Conservation (phyloP, 2,113 vertebrate species). For the Hippoglossus stenolepis region DNA sequence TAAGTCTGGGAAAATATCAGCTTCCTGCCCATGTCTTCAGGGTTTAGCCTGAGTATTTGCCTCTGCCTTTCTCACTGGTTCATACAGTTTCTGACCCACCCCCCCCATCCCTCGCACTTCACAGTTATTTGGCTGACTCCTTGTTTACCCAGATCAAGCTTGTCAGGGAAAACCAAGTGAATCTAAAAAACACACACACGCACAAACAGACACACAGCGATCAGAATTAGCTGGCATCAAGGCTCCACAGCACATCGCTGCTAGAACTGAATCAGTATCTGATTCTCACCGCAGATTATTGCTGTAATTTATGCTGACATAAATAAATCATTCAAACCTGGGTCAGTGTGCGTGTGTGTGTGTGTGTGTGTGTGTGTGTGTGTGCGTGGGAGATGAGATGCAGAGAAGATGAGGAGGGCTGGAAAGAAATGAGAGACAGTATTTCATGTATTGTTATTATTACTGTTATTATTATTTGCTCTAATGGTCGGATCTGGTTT, state of each 20-base stretch:
- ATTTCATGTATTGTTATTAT: conserved; percentile 36
- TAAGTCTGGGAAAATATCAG: conserved; percentile 80
- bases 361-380: conserved; percentile 1
- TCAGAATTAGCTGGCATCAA: conserved; percentile 34
- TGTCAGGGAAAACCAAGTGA: conserved; percentile 48
- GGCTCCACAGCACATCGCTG: conserved; percentile 17
- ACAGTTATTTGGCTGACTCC: conserved; percentile 49
- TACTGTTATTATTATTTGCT: conserved; percentile 32
- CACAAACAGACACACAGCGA: conserved; percentile 14
- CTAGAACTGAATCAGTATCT: conserved; percentile 26
- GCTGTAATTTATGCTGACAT: conserved; percentile 54
- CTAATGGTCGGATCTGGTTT: conserved; percentile 45
- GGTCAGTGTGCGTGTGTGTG: background rate
- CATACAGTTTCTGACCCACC: conserved; percentile 19
- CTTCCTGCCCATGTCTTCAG: conserved; percentile 70
- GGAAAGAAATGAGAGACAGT: conserved; percentile 7
- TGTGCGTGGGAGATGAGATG: conserved; percentile 7
- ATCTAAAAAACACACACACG: conserved; percentile 22
- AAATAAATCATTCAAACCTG: conserved; percentile 52
- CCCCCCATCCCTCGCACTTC: conserved; percentile 1
- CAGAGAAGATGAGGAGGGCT: conserved; percentile 16
- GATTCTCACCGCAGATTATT: conserved; percentile 43
- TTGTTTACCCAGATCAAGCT: conserved; percentile 68
- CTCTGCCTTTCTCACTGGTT: conserved; percentile 48
- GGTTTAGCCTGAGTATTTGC: conserved; percentile 45